Evolutionary conservation across 2,113 vertebrate species (phyloP).

Genomic region (Chloroceryle aenea): DNA sequence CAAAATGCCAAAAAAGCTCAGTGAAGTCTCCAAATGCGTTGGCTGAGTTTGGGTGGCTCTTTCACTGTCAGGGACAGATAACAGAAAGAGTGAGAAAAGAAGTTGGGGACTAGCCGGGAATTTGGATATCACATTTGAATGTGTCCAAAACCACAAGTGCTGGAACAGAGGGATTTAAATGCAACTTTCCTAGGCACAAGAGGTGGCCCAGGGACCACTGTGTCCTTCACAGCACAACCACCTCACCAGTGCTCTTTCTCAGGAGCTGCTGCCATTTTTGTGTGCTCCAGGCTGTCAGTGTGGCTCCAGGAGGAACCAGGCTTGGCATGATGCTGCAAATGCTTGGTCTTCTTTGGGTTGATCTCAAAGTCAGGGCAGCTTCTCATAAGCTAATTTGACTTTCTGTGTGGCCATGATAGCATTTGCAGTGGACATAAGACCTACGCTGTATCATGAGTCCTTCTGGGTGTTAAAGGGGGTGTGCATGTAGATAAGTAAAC

Average conservation of each 20-base stretch:
- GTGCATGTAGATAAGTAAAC: neutral
- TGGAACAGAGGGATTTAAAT: neutral
- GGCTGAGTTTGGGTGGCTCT: neutral
- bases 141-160: neutral
- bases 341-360: neutral
- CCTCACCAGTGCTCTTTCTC: neutral
- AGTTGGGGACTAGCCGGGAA: neutral
- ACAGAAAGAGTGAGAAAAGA: neutral
- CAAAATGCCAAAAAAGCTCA: neutral
- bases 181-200: neutral
- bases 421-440: neutral
- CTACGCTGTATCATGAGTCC: neutral
- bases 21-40: neutral
- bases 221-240: neutral
- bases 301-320: neutral
- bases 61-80: neutral
- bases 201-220: neutral
- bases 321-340: rapidly evolving
- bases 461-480: neutral
- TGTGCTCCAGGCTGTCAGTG: neutral
- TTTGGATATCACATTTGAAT: neutral
- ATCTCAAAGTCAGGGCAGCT: neutral
- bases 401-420: neutral
- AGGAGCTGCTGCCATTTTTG: neutral
- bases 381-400: neutral